Conservation (phyloP, 2,113 vertebrate species). For the Uria aalge region DNA sequence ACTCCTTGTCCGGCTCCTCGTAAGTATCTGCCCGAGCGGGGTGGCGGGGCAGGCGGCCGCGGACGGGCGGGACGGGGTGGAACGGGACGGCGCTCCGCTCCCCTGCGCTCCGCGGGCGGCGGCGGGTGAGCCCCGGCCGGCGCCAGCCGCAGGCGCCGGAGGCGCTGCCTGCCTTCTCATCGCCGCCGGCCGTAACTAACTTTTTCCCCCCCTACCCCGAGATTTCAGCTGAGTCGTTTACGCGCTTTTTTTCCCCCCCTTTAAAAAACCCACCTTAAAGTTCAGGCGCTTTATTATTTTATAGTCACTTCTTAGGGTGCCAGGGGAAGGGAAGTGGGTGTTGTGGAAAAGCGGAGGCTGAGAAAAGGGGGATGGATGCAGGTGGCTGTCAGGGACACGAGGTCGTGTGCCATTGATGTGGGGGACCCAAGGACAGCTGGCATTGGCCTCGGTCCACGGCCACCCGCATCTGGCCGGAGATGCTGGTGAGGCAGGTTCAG, state of each 20-base stretch:
- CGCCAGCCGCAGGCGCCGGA: neutral
- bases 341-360: too few relatives aligned
- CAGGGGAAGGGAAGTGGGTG: neutral
- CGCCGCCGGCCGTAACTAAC: neutral
- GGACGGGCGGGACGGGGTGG: neutral
- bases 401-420: neutral
- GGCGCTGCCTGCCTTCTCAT: neutral
- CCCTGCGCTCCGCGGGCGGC: neutral
- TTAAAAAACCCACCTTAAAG: neutral
- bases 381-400: neutral
- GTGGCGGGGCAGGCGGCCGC: neutral
- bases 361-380: neutral
- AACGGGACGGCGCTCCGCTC: neutral
- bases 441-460: neutral
- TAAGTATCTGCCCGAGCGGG: neutral
- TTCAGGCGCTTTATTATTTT: neutral
- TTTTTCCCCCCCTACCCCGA: neutral
- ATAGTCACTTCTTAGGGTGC: neutral
- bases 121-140: neutral
- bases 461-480: fast-evolving
- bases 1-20: neutral
- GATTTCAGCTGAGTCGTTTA: neutral
- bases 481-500: fast-evolving
- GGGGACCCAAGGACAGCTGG: neutral
- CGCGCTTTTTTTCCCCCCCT: too few relatives aligned